These are phyloP conservation scores for Tachycineta bicolor DNA, from an alignment of 2,113 vertebrate species.

Conservation along the genomic window DNA sequence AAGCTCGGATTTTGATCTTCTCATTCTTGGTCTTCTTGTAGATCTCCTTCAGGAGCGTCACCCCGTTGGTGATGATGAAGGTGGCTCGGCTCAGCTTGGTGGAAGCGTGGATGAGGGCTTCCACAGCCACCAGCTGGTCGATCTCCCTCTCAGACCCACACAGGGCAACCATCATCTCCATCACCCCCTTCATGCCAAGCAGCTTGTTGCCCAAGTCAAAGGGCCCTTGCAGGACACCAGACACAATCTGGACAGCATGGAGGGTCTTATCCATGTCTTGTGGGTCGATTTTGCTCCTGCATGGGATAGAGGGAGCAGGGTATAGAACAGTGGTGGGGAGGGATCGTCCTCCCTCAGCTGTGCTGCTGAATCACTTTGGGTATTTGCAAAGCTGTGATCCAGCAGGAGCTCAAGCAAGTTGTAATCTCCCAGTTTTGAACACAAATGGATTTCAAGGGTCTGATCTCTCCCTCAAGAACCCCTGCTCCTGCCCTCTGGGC, in stretches of 20 bases:
- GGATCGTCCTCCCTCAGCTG: not conserved
- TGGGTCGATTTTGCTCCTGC: constrained; percentile 92
- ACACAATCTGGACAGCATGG: constrained; percentile 91
- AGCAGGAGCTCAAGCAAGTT: not conserved
- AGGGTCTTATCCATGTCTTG: constrained; percentile 97
- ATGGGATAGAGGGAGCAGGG: not conserved
- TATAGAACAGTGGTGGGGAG: not conserved
- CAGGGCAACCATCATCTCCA: constrained; percentile 99
- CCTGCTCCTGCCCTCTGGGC: not conserved
- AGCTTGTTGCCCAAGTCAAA: constrained; percentile 92
- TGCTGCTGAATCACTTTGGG: not conserved
- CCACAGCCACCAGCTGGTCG: constrained; percentile 95
- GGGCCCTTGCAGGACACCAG: constrained; percentile 93
- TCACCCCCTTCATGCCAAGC: constrained; percentile 88
- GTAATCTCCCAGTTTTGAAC: not conserved
- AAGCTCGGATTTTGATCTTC: constrained; percentile 94
- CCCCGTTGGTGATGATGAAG: constrained; percentile 95
- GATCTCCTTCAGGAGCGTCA: constrained; percentile 91
- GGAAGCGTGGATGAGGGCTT: constrained; percentile 92
- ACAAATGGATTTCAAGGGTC: not conserved
- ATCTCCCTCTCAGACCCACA: constrained; percentile 91
- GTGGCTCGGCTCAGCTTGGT: constrained; percentile 94
- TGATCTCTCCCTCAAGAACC: not conserved
- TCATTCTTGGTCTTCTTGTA: constrained; percentile 98
- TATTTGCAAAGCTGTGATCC: not conserved